Conservation (phyloP, 2,113 vertebrate genomes). For the Paramormyrops kingsleyae region DNA sequence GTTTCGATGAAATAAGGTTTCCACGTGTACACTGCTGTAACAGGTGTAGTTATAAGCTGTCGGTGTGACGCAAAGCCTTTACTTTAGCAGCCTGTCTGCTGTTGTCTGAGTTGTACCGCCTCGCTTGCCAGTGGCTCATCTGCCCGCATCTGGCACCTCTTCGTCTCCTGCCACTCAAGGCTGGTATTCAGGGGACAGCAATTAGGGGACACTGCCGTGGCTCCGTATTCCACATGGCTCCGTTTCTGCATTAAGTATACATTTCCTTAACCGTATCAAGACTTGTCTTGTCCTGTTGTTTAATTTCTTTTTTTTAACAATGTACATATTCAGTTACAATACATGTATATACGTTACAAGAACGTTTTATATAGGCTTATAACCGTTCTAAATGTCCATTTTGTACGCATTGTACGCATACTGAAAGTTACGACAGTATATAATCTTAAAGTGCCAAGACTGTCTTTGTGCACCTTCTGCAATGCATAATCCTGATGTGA, state of each 20-base stretch:
- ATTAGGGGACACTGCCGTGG: not conserved
- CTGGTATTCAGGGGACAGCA: not conserved
- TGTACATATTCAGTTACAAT: conserved; percentile 43
- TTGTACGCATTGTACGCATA: conserved; percentile 21
- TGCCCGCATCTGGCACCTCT: not conserved
- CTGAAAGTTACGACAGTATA: conserved; percentile 18
- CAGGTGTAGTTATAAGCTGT: not conserved
- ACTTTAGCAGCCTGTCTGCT: not conserved
- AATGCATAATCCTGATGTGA: conserved; percentile 45
- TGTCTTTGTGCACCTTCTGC: conserved; percentile 33
- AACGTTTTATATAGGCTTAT: conserved; percentile 41
- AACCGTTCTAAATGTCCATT: conserved; percentile 28
- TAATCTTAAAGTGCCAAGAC: conserved; percentile 18
- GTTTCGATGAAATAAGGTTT: not conserved
- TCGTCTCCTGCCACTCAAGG: not conserved
- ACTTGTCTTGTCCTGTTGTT: not conserved
- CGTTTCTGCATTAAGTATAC: not conserved
- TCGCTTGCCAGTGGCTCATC: not conserved
- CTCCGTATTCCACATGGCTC: not conserved
- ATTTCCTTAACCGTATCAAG: not conserved
- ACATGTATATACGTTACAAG: conserved; percentile 33
- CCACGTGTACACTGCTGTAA: not conserved
- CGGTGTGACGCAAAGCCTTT: not conserved
- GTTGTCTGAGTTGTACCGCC: not conserved
- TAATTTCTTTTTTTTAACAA: conserved; percentile 1